Base-by-base conservation (phyloP, 2,113 vertebrate species). In the Dinomys branickii region DNA sequence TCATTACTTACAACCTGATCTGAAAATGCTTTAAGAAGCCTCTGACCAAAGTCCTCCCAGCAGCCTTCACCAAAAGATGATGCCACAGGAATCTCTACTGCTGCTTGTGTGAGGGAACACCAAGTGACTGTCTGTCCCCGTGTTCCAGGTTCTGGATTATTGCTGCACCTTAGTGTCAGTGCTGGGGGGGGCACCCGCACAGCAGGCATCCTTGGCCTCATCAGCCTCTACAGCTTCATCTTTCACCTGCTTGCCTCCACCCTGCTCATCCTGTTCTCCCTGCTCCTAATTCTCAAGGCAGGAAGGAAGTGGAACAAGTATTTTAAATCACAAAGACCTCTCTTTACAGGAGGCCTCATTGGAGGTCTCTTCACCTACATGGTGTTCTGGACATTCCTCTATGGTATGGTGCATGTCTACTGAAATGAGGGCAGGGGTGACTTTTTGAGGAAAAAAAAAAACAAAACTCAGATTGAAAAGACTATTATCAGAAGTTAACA, bases 331-430 rank as follows among this genome's bases (percentile, higher is more conserved):
- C 98, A 99, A 19, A 98, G 99, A 86, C 99, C 99, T 28, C 99
- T 99, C 7, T 99, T 99, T 94, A 99, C 99, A 0, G 99, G 99
- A 8, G 99, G 99, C 80, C 99, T 99, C 0, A 98, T 99, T 0
- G 99, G 99, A 47, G 99, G 99, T 91, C 99, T 99, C 75, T 99
- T 99, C 97, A 99, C 99, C 0, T 99, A 99, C 11, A 98, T 99
- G 90, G 99, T 99, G 73, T 99, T 99, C 97, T 99, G 99, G 99
- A 99, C 99, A 88, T 99, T 99, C 98, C 99, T 99, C 5, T 99
- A 99, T 0, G 99, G 99, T 84, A 99, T 99, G 99, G 99, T 99
- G 97, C 99, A 99, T 3, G 99, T 99, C 88, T 99, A 99, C 98
- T 99, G 98, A 99, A 80, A 38, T 10, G 0, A 4, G 38, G 84